Conservation (phyloP, 2,797 vertebrate genomes). For the Mastacembelus armatus region DNA sequence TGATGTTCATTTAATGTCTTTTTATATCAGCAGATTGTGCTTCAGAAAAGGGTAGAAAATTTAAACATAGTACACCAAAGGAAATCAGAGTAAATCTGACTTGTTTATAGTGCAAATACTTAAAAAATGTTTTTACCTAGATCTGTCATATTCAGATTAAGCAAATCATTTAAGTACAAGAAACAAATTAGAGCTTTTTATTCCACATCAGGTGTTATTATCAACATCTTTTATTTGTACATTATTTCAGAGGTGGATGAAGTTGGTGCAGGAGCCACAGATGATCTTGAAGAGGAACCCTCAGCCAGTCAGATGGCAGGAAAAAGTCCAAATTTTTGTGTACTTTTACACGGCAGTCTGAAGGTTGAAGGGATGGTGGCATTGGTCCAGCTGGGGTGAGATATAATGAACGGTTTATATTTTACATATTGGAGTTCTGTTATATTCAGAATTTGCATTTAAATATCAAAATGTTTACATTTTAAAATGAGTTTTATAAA, state of each 20-base stretch:
- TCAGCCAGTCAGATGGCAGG: conserved; percentile 97
- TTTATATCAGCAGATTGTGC: too few species aligned
- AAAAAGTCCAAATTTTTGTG: conserved; percentile 98
- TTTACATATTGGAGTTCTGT: neutral
- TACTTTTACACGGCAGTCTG: conserved; percentile 95
- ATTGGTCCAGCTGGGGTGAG: conserved; percentile 95
- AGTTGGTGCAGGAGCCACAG: conserved; percentile 90
- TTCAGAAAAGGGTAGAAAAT: too few species aligned
- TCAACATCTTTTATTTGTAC: conserved; percentile 3
- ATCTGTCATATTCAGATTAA: too few species aligned
- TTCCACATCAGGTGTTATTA: neutral
- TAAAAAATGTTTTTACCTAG: too few species aligned
- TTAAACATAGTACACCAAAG: too few species aligned
- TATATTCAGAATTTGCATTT: neutral
- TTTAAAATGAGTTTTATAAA: neutral
- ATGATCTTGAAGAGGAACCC: conserved; percentile 95
- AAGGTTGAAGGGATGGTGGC: conserved; percentile 99
- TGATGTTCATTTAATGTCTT: neutral
- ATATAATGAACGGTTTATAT: neutral
- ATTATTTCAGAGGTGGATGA: conserved; percentile 92
- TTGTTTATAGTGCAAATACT: neutral
- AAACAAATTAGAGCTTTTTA: neutral
- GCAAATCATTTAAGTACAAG: too few species aligned
- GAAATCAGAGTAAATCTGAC: too few species aligned
- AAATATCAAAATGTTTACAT: neutral